Evolutionary conservation across 2,888 invertebrate genomes (phyloP).

Genomic region (Amaurobius ferox): DNA sequence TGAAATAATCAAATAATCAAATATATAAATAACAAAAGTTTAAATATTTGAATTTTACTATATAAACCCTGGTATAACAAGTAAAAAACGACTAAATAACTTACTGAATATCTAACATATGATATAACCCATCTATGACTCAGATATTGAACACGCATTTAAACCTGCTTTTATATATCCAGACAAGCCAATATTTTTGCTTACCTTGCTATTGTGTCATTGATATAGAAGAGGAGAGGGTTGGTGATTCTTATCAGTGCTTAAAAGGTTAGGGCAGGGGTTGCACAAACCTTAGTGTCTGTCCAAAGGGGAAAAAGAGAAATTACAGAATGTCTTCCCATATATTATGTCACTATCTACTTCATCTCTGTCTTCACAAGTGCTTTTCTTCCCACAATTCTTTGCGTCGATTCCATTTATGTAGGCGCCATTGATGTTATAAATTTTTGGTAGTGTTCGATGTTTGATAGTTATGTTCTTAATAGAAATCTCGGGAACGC

Average conservation of each 20-base stretch:
- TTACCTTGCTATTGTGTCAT: conserved; percentile 41
- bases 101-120: too few species aligned
- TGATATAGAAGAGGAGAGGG: conserved; percentile 17
- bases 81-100: too few species aligned
- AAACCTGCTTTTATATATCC: conserved; percentile 27
- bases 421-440: not conserved
- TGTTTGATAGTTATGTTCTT: too few species aligned
- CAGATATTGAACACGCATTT: too few species aligned
- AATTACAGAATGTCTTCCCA: conserved; percentile 39
- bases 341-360: conserved; percentile 67
- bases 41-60: too few species aligned
- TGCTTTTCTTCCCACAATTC: conserved; percentile 56
- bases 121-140: too few species aligned
- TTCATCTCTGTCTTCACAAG: conserved; percentile 64
- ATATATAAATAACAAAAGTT: too few species aligned
- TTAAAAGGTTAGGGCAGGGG: not conserved
- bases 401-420: conserved; percentile 20
- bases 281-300: not conserved
- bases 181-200: conserved; percentile 56
- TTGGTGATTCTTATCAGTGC: not conserved
- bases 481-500: too few species aligned
- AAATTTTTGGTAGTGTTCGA: not conserved
- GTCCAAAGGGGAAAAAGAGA: conserved; percentile 28
- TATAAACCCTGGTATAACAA: too few species aligned
- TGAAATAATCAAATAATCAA: too few species aligned